Evolutionary conservation across 2,888 invertebrate species (phyloP).

Genomic region (Uloborus plumipes): DNA sequence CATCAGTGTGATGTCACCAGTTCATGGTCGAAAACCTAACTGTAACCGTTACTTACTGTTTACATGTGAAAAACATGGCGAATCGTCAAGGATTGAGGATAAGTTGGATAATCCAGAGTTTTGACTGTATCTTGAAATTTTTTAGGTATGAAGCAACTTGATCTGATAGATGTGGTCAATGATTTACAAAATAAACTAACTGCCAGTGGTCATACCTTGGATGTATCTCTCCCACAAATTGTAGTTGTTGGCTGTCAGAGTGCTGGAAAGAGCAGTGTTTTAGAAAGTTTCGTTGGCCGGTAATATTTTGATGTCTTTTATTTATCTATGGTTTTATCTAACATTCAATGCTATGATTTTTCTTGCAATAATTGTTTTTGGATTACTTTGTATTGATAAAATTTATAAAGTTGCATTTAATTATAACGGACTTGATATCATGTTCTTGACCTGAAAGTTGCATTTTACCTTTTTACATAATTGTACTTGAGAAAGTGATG

Average conservation of each 20-base stretch:
- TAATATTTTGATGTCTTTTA: background rate
- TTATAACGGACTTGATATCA: too few relatives aligned
- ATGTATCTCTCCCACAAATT: slow-evolving; percentile 47
- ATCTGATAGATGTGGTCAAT: slow-evolving; percentile 49
- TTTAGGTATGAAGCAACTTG: slow-evolving; percentile 7
- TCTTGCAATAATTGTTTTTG: background rate
- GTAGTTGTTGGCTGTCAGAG: slow-evolving; percentile 58
- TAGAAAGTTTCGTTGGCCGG: slow-evolving; percentile 51
- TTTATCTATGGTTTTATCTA: background rate
- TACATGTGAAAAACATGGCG: too few relatives aligned
- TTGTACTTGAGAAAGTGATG: too few relatives aligned
- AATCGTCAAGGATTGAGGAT: too few relatives aligned
- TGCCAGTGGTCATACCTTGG: slow-evolving; percentile 30
- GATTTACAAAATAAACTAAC: slow-evolving; percentile 45
- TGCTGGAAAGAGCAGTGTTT: slow-evolving; percentile 59
- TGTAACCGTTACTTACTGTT: too few relatives aligned
- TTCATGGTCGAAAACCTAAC: too few relatives aligned
- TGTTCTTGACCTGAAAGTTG: too few relatives aligned
- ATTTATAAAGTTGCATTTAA: too few relatives aligned
- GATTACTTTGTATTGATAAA: background rate
- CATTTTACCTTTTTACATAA: too few relatives aligned
- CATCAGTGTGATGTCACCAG: too few relatives aligned
- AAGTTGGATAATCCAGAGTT: too few relatives aligned
- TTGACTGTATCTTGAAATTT: background rate
- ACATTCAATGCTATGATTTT: background rate